A percentile compares a stretch with the other conserved stretches of the same genome.
Evolutionary conservation across 2,113 vertebrate species (phyloP).

Genomic region (Melanotaenia duboulayi): DNA sequence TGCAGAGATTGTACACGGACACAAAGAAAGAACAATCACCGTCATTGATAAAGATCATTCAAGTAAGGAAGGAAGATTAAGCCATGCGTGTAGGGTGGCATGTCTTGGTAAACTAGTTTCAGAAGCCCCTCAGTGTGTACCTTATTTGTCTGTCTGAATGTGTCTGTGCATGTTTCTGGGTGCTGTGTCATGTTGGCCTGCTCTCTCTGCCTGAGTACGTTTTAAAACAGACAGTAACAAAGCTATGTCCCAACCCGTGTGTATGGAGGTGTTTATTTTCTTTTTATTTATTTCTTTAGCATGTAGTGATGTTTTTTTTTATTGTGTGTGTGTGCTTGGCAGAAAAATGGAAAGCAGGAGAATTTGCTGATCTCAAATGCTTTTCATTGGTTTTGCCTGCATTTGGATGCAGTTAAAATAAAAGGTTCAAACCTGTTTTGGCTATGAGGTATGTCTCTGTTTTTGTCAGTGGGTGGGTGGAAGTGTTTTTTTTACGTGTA

Average conservation of each 20-base stretch:
- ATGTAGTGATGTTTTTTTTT: slow-evolving; percentile 8
- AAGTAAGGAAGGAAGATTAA: not conserved
- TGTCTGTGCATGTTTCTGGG: slow-evolving; percentile 47
- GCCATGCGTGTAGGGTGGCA: not conserved
- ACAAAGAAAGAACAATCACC: not conserved
- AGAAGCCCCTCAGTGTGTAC: not conserved
- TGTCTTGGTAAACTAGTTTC: not conserved
- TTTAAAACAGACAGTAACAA: slow-evolving; percentile 64
- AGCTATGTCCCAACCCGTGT: slow-evolving; percentile 57
- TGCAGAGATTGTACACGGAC: not conserved
- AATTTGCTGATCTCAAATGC: slow-evolving; percentile 55
- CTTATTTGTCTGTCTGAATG: slow-evolving; percentile 26
- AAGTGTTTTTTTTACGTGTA: slow-evolving; percentile 45
- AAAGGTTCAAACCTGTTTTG: slow-evolving; percentile 47
- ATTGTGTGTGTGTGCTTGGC: slow-evolving; percentile 17
- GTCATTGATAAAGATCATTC: not conserved
- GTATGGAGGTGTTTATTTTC: not conserved
- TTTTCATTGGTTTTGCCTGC: slow-evolving; percentile 35
- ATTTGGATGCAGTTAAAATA: slow-evolving; percentile 59
- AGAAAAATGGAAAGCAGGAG: slow-evolving; percentile 35
- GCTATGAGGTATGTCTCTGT: slow-evolving; percentile 19
- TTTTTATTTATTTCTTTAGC: too few species aligned
- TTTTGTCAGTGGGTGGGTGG: slow-evolving; percentile 51
- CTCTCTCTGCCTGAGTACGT: slow-evolving; percentile 40
- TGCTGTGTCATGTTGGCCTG: slow-evolving; percentile 49